Conservation (phyloP, 2,888 invertebrate species). For the Tenthredo livida region DNA sequence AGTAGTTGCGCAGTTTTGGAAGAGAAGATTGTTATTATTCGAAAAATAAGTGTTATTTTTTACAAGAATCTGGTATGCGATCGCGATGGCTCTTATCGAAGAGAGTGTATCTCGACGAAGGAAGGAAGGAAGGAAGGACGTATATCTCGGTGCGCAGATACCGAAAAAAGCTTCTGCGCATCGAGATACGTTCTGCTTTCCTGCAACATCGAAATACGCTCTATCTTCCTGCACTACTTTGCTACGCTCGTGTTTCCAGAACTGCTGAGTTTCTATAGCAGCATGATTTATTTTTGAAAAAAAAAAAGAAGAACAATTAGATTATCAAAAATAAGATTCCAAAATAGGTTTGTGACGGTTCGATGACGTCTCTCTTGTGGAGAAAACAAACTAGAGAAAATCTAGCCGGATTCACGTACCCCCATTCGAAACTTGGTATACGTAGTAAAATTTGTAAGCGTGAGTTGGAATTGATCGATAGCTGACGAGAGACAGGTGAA, state of each 20-base stretch:
- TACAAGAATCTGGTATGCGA: too few relatives aligned
- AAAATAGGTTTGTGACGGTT: neutral
- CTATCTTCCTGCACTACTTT: too few relatives aligned
- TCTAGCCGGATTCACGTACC: neutral
- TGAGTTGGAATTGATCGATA: conserved; percentile 29
- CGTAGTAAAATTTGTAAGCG: neutral
- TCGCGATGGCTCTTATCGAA: too few relatives aligned
- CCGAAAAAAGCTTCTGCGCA: too few relatives aligned
- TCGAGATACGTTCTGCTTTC: too few relatives aligned
- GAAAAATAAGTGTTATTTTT: too few relatives aligned
- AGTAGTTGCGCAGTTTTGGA: neutral
- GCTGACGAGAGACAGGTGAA: conserved; percentile 18
- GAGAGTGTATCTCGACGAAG: too few relatives aligned
- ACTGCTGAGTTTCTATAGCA: neutral
- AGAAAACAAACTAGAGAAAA: neutral
- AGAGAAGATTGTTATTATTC: too few relatives aligned
- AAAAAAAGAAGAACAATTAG: neutral
- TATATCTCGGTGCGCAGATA: too few relatives aligned
- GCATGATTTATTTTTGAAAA: neutral
- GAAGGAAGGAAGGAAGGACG: too few relatives aligned
- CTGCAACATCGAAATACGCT: too few relatives aligned
- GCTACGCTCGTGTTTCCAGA: too few relatives aligned
- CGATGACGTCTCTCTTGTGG: neutral
- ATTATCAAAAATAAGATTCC: neutral
- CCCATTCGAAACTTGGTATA: neutral